Conservation (phyloP, 1,140 invertebrate species). For the Zaprionus inermis region DNA sequence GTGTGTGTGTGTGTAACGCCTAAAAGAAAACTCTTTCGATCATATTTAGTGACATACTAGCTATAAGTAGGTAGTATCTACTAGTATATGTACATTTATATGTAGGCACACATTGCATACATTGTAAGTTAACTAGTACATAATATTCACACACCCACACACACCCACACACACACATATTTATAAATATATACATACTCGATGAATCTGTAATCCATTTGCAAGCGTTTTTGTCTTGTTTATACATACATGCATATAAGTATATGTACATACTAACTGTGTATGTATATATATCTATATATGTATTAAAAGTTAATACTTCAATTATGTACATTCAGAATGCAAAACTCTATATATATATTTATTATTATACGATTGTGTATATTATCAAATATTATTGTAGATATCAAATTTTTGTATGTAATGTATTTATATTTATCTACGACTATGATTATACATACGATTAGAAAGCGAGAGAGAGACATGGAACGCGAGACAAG, state of each 20-base stretch:
- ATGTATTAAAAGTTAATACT: constrained; percentile 57
- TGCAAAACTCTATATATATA: constrained; percentile 49
- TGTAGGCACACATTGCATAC: constrained; percentile 27
- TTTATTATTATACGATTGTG: constrained; percentile 59
- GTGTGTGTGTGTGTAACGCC: constrained; percentile 32
- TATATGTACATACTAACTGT: neutral
- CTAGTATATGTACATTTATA: constrained; percentile 38
- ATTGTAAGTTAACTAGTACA: constrained; percentile 21
- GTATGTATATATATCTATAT: constrained; percentile 18
- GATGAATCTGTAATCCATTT: constrained; percentile 67
- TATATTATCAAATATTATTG: constrained; percentile 66
- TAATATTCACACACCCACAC: constrained; percentile 26
- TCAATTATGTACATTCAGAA: constrained; percentile 73
- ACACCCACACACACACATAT: constrained; percentile 16
- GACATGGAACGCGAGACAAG: neutral
- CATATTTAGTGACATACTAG: constrained; percentile 37
- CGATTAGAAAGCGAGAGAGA: neutral
- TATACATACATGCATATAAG: constrained; percentile 35
- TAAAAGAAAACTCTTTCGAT: constrained; percentile 40
- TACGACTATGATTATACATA: constrained; percentile 44
- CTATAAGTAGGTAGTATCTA: constrained; percentile 43
- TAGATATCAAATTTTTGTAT: constrained; percentile 76
- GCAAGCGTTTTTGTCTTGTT: constrained; percentile 80
- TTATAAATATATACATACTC: constrained; percentile 49
- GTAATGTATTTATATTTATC: constrained; percentile 66